phyloP scores from a whole-genome alignment of 2,888 invertebrate species.

The Branchellion lobata region DNA sequence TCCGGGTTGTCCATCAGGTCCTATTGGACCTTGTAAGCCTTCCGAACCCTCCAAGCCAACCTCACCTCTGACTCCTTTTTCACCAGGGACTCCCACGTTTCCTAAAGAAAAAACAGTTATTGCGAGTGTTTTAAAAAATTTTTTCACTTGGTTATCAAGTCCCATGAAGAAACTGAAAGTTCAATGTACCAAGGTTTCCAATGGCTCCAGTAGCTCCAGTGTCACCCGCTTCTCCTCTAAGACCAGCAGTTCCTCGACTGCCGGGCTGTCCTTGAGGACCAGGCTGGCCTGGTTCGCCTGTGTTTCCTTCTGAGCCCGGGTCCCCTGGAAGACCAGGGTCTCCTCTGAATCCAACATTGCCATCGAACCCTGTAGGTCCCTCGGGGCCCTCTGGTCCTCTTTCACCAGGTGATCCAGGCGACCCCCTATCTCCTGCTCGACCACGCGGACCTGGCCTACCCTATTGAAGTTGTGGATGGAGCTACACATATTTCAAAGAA shows the following conservation, averaged over 20 bases:
- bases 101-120: no score
- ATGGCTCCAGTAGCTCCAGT: slow-evolving; percentile 34
- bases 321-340: neutral
- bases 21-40: slow-evolving; percentile 39
- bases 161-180: neutral
- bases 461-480: neutral
- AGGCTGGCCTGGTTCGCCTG: neutral
- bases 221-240: neutral
- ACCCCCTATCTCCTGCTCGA: slow-evolving; percentile 2
- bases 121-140: neutral
- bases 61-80: slow-evolving; percentile 44
- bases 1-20: slow-evolving; percentile 41
- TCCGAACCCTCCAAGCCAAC: slow-evolving; percentile 45
- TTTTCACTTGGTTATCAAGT: neutral
- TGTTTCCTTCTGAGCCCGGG: slow-evolving; percentile 16
- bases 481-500: no score
- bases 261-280: slow-evolving; percentile 14
- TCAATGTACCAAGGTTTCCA: neutral
- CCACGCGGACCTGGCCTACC: slow-evolving; percentile 10
- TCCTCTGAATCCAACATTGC: slow-evolving; percentile 24
- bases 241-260: neutral
- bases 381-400: slow-evolving; percentile 10
- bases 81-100: slow-evolving; percentile 46
- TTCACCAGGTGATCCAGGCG: neutral
- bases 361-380: neutral